These are phyloP conservation scores for Menidia menidia DNA, from an alignment of 2,797 vertebrate species.

Conservation along the genomic window DNA sequence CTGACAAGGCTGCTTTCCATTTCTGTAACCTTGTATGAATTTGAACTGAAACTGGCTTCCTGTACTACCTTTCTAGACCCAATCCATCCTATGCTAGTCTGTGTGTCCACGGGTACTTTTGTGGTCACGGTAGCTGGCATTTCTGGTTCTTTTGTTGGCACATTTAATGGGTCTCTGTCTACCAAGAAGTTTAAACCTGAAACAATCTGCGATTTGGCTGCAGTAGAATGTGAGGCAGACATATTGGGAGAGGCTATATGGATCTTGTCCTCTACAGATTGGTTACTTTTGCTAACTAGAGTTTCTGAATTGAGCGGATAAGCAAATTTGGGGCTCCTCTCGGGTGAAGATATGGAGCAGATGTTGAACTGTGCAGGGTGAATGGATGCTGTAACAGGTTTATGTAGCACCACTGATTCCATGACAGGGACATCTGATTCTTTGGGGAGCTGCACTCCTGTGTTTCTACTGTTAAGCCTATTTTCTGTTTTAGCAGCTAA, in stretches of 20 bases:
- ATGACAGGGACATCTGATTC: not conserved
- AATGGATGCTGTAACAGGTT: constrained; percentile 49
- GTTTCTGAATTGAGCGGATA: constrained; percentile 19
- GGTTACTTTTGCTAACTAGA: constrained; percentile 19
- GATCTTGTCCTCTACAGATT: constrained; percentile 26
- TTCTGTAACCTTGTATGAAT: constrained; percentile 15
- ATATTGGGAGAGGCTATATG: constrained; percentile 2
- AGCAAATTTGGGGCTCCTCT: constrained; percentile 17
- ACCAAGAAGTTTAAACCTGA: constrained; percentile 17
- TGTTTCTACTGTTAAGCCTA: constrained; percentile 11
- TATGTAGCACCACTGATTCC: constrained; percentile 34
- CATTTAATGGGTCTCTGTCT: constrained; percentile 2
- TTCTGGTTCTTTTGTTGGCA: constrained; percentile 16
- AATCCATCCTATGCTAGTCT: not conserved
- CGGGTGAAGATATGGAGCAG: constrained; percentile 15
- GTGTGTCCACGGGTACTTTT: constrained; percentile 6
- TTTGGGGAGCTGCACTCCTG: constrained; percentile 4
- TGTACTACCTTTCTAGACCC: constrained; percentile 23
- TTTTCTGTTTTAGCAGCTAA: constrained; percentile 3
- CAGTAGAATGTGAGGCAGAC: not conserved
- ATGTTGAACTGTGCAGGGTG: constrained; percentile 41
- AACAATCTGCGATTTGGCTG: constrained; percentile 26
- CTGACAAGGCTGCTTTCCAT: not conserved
- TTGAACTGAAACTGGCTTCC: constrained; percentile 19
- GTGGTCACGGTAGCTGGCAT: constrained; percentile 6